These are phyloP conservation scores for Peromyscus polionotus DNA, from an alignment of 2,113 vertebrate species.

Conservation along the genomic window DNA sequence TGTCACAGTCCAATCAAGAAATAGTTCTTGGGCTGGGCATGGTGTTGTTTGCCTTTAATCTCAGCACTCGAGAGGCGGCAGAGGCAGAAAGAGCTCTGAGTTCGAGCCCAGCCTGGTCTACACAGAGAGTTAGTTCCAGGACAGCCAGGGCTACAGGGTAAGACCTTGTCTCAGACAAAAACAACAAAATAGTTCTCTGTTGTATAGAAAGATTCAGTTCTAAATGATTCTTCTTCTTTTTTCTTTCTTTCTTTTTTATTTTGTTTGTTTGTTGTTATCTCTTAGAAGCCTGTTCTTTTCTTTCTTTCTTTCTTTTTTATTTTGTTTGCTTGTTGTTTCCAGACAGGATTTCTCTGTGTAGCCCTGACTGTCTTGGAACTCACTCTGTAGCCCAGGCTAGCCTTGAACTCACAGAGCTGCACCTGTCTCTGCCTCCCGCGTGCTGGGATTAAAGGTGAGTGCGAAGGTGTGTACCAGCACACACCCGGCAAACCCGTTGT, in stretches of 20 bases:
- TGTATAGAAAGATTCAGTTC: not conserved
- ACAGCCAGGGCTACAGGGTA: not conserved
- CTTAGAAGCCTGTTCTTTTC: too few relatives aligned
- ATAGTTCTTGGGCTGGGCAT: not conserved
- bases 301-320: too few relatives aligned
- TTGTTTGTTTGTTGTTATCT: too few relatives aligned
- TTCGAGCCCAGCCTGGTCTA: not conserved
- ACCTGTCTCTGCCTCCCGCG: not conserved
- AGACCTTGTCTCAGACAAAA: not conserved
- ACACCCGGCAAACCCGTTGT: not conserved
- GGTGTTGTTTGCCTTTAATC: not conserved
- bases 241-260: too few relatives aligned
- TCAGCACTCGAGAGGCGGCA: not conserved
- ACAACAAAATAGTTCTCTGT: not conserved
- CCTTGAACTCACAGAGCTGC: not conserved
- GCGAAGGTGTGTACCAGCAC: too few relatives aligned
- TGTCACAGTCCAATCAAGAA: not conserved
- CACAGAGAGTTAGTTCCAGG: not conserved
- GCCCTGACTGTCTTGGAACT: not conserved
- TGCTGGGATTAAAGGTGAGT: not conserved
- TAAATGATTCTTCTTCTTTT: not conserved
- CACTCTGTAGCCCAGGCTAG: not conserved
- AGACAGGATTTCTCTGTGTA: not conserved
- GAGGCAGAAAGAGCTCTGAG: not conserved
- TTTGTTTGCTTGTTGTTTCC: too few relatives aligned